These are phyloP conservation scores for Seriola dumerili DNA, from an alignment of 2,113 vertebrate species.

Conservation along the genomic window DNA sequence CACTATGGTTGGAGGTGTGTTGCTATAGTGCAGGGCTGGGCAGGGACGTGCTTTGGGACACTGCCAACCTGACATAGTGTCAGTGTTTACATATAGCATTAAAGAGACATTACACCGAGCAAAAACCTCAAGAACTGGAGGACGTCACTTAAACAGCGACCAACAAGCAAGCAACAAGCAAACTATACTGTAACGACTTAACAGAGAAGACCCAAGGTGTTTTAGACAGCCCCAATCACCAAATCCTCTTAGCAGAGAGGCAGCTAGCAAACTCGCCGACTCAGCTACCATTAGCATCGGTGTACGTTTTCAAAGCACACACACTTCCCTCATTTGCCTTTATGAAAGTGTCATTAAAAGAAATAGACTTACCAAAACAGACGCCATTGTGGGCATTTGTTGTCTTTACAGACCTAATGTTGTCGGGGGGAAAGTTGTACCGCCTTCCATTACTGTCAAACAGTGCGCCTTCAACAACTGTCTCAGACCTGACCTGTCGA, in stretches of 20 bases:
- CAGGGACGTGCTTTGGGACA: background rate
- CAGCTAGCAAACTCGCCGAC: constrained; percentile 44
- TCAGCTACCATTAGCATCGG: constrained; percentile 18
- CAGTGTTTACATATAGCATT: background rate
- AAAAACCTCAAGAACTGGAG: background rate
- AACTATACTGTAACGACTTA: background rate
- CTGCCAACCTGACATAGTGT: background rate
- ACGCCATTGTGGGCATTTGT: constrained; percentile 72
- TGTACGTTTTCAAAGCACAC: background rate
- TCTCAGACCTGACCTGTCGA: constrained; percentile 70
- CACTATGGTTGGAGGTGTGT: background rate
- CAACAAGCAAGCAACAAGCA: no score
- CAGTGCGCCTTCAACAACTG: constrained; percentile 40
- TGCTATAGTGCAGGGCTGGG: background rate
- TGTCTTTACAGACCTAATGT: background rate
- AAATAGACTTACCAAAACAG: constrained; percentile 78
- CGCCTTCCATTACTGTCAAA: constrained; percentile 68
- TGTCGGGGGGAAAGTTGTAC: constrained; percentile 24
- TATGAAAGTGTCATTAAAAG: background rate
- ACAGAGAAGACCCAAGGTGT: background rate
- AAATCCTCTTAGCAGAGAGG: constrained; percentile 69
- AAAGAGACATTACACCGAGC: background rate
- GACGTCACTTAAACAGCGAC: background rate
- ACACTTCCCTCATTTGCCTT: background rate
- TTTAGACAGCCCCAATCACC: constrained; percentile 23